Base-by-base conservation (phyloP, 2,888 invertebrate genomes). In the Tachina grossa region DNA sequence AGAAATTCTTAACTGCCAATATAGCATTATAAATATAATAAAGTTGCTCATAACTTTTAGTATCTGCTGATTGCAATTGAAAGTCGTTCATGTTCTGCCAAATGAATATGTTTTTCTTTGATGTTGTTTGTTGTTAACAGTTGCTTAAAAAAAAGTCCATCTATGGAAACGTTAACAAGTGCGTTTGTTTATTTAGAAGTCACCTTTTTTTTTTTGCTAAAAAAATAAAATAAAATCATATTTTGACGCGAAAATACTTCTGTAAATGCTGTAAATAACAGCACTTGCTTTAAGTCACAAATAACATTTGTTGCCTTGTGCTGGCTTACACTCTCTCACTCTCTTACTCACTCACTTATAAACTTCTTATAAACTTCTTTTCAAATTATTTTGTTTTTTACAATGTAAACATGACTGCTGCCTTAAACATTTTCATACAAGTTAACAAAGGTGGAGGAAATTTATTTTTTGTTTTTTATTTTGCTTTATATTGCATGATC, bases 101-200 rank as follows among this genome's bases (percentile, higher is more conserved):
- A 59, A 43, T 22, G 22, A 11, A 19, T 39, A 22, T 69, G 41
- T 65, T 63, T 49, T 63, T 31, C 31, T 59, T 55, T 53, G n/a
- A 63, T 78, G 81, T 82, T 77, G 65, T 71, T 71, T 71, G 59
- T 65, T 79, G 75, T 82, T 76, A 79, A 71, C 69, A 75, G 49
- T 51, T 41, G 51, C 22, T 53, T 19, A 19, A 63, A 41, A 82
- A 85, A 81, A 85, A 71, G 78, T 79, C 85, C 69, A 82, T 65
- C 47, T 61, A 43, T 43, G n/a, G 16, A 55, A 65, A 57, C 16
- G 49, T 69, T 31, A 72, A 76, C 57, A 83, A 71, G 76, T 83
- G 82, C 76, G 71, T 83, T 57, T 65, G 9, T 19, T 47, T 0
- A 31, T 49, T 49, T 68, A 43, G 45, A 68, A 68, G 51, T 1